Conservation (phyloP, 2,113 vertebrate species). For the Pheucticus melanocephalus region DNA sequence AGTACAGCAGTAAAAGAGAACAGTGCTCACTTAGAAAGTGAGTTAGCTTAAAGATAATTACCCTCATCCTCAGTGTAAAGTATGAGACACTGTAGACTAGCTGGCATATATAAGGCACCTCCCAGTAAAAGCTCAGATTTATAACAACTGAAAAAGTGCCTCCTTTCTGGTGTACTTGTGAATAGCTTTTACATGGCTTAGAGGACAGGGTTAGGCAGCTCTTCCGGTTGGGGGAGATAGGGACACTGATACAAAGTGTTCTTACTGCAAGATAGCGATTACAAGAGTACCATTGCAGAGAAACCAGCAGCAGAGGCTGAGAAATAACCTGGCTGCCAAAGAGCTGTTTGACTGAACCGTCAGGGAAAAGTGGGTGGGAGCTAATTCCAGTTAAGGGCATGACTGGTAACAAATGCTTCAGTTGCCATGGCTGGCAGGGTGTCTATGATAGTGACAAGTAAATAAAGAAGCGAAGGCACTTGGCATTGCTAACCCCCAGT, state of each 20-base stretch:
- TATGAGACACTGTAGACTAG: neutral
- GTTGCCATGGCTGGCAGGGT: neutral
- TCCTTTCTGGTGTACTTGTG: neutral
- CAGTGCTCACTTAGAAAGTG: neutral
- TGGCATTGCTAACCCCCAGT: neutral
- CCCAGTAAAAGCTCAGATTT: neutral
- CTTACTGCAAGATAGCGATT: rapidly evolving
- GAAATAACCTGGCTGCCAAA: neutral
- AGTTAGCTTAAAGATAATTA: neutral
- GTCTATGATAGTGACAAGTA: neutral
- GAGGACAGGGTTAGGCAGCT: neutral
- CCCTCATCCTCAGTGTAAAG: neutral
- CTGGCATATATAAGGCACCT: neutral
- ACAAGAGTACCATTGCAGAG: neutral
- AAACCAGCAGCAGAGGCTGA: neutral
- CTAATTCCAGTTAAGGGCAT: neutral
- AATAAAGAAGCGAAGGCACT: neutral
- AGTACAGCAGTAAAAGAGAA: neutral
- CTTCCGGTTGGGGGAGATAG: neutral
- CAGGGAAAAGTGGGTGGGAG: neutral
- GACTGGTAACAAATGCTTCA: neutral
- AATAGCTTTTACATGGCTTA: neutral
- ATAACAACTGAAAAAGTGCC: neutral
- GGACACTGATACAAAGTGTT: neutral
- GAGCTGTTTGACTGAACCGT: neutral